These are phyloP conservation scores for Crotalus viridis DNA, from an alignment of 2,113 vertebrate species.

Conservation along the genomic window DNA sequence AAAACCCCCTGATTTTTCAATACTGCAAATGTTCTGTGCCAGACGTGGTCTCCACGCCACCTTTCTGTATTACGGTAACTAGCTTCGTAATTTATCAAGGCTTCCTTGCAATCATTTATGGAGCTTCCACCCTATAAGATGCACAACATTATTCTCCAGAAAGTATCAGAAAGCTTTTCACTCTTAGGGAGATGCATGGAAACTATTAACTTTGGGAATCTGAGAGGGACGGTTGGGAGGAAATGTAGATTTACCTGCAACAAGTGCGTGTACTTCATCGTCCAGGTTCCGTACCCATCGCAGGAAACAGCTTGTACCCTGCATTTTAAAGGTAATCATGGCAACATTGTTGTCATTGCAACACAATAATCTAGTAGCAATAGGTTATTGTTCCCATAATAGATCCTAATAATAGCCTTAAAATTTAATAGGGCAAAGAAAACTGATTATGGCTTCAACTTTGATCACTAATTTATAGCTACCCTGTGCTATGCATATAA, in stretches of 20 bases:
- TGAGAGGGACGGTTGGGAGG: neutral
- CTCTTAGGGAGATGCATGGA: neutral
- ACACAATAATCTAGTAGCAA: neutral
- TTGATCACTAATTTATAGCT: neutral
- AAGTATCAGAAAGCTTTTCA: neutral
- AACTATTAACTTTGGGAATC: neutral
- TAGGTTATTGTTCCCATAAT: too few relatives aligned
- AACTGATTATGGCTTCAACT: neutral
- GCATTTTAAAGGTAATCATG: conserved; percentile 38
- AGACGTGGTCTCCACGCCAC: too few relatives aligned
- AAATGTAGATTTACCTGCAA: conserved; percentile 81
- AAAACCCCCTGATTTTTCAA: too few relatives aligned
- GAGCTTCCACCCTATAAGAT: neutral
- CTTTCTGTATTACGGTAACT: neutral
- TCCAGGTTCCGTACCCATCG: conserved; percentile 94
- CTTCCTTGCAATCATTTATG: neutral
- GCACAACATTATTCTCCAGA: neutral
- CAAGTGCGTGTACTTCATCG: conserved; percentile 93
- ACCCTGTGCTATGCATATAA: neutral
- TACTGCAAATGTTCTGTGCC: too few relatives aligned
- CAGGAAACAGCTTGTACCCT: conserved; percentile 96
- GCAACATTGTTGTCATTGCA: neutral
- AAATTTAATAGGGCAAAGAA: neutral
- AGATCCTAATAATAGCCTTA: neutral
- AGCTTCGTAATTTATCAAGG: neutral